These are phyloP conservation scores for Enteromius thamalakanensis DNA, from an alignment of 2,797 vertebrate species.

Conservation along the genomic window DNA sequence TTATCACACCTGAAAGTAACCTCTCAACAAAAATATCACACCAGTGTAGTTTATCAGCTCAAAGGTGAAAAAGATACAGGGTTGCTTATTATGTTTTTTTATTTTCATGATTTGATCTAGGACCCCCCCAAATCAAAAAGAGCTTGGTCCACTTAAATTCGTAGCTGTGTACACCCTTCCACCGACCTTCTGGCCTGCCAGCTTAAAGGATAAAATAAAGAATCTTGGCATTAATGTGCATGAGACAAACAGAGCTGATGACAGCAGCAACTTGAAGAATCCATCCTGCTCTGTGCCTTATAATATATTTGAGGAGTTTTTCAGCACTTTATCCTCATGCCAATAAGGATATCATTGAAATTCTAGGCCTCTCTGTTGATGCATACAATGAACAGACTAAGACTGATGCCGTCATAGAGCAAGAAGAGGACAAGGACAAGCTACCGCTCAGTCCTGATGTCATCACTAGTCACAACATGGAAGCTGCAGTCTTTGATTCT, in stretches of 20 bases:
- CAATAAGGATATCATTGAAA: not conserved
- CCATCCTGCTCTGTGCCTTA: not conserved
- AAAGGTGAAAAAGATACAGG: not conserved
- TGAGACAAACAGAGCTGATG: constrained; percentile 13
- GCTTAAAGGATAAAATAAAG: not conserved
- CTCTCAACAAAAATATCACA: not conserved
- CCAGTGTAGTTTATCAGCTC: not conserved
- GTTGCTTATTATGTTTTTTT: not conserved
- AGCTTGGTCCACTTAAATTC: not conserved
- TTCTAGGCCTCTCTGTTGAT: not conserved
- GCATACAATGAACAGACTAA: not conserved
- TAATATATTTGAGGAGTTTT: not conserved
- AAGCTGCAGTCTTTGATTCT: constrained; percentile 4
- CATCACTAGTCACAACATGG: not conserved
- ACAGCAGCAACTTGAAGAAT: constrained; percentile 1
- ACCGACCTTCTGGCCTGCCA: not conserved
- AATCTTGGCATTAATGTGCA: not conserved
- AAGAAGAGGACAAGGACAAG: not conserved
- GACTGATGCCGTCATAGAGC: not conserved
- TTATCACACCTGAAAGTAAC: constrained; percentile 15
- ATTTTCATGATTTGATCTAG: constrained; percentile 16
- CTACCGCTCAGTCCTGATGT: not conserved
- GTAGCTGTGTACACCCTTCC: constrained; percentile 3
- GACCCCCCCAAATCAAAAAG: constrained; percentile 3
- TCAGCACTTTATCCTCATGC: not conserved